Evolutionary conservation across 37 sponge, comb jelly and placozoan genomes (phyloP).

Genomic region (Beroe forskalii): DNA sequence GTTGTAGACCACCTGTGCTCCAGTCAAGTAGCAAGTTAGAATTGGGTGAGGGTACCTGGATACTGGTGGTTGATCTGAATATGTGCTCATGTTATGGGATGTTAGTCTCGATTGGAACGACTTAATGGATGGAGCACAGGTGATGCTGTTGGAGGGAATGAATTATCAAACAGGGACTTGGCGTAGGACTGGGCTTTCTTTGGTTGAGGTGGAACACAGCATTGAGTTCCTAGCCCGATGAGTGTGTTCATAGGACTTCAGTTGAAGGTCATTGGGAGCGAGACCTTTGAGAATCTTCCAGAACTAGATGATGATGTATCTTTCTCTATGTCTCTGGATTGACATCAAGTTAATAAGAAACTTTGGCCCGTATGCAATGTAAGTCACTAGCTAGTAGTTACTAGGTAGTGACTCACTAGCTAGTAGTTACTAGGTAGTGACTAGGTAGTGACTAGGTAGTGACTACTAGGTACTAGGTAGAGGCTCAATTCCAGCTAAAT

Average conservation of each 20-base stretch:
- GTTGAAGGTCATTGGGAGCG: background rate
- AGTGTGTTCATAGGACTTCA: background rate
- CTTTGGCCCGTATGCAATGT: no score
- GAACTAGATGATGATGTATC: background rate
- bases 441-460: no score
- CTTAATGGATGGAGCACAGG: background rate
- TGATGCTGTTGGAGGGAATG: background rate
- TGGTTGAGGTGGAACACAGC: background rate
- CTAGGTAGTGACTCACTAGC: no score
- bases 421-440: no score
- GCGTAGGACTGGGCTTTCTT: background rate
- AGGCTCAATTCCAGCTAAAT: no score
- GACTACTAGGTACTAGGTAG: no score
- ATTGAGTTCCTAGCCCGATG: background rate
- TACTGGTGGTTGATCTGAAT: background rate
- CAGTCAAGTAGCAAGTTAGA: background rate
- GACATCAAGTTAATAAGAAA: background rate
- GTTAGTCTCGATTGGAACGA: background rate
- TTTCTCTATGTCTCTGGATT: background rate
- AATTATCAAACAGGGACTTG: background rate
- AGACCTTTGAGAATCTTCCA: background rate
- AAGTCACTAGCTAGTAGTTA: no score
- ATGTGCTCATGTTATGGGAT: background rate
- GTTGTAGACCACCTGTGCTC: background rate
- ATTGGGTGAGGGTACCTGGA: background rate